Base-by-base conservation (phyloP, 1,140 invertebrate genomes). In the Metopolophium dirhodum region DNA sequence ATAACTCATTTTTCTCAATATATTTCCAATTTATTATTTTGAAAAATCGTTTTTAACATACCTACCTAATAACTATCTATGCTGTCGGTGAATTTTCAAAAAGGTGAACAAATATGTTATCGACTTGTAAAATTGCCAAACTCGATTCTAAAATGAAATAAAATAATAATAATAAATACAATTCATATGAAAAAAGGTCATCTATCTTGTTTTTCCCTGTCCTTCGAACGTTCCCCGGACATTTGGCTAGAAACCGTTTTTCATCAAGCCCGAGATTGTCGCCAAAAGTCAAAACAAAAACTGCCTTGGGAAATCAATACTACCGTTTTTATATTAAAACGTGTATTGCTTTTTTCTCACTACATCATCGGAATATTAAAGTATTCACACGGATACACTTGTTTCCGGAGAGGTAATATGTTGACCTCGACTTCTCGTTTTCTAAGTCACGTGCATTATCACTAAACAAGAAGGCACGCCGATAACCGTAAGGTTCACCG, bases 271-370 rank as follows among this genome's bases (percentile, higher is more conserved):
- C 26, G 90, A 47, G 57, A 45, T 82, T 41, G 54, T 91, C 90
- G 37, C 68, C 90, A 68, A 91, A 91, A 68, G 90, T 91, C 90
- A 91, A n/a, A 91, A 91, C 90, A 91, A 77, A 91, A 91, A 91
- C 54, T 91, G 51, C 88, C 90, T 91, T 82, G 68, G 37, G 90
- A 91, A 77, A 91, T 91, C 54, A 91, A 91, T 91, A 91, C 26
- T 41, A 89, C 35, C 6, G 49, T 89, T 89, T 77, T 89, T 89
- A 89, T 89, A 89, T 89, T 89, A 89, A 89, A 57, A 89, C 49
- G 49, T 57, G 88, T 89, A 57, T 57, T 57, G 49, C 2, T 57
- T 89, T 57, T 89, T 26, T 30, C 35, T 22, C 49, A 89, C 49
- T 54, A 89, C 88, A 57, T 89, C 88, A 57, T 57, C 35, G 35